Percentiles rank a stretch among this genome's conserved stretches.
Conservation (phyloP, 2,888 invertebrate genomes). For the Phasia obesa region DNA sequence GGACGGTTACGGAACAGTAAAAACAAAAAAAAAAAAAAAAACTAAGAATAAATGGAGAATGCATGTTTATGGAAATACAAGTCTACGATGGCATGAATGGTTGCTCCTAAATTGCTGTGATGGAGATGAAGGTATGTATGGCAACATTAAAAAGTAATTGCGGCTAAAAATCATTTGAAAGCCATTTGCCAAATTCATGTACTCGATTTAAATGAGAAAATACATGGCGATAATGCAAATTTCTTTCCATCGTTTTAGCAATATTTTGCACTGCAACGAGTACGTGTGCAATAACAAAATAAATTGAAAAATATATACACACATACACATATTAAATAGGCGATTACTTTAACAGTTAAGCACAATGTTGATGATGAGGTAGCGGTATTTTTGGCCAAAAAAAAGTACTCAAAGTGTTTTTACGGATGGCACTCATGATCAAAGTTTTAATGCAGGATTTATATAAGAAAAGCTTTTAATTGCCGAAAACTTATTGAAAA, state of each 20-base stretch:
- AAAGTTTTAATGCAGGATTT: no score
- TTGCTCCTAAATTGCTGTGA: slow-evolving; percentile 18
- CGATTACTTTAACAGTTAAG: slow-evolving; percentile 54
- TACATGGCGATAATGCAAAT: slow-evolving; percentile 46
- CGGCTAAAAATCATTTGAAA: slow-evolving; percentile 67
- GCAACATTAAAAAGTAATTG: slow-evolving; percentile 69
- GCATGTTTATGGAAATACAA: slow-evolving; percentile 23
- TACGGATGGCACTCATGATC: neutral
- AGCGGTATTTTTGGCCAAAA: neutral
- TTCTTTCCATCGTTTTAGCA: slow-evolving; percentile 36
- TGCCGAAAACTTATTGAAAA: no score
- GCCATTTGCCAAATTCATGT: slow-evolving; percentile 68
- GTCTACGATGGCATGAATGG: slow-evolving; percentile 3
- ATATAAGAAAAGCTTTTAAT: no score
- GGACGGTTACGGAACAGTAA: neutral
- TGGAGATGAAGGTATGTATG: slow-evolving; percentile 41
- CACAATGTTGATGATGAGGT: neutral
- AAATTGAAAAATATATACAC: slow-evolving; percentile 31
- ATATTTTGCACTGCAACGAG: slow-evolving; percentile 39
- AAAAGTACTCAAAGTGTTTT: neutral
- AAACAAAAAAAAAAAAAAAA: no score
- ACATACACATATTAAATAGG: slow-evolving; percentile 48
- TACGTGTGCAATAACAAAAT: slow-evolving; percentile 63
- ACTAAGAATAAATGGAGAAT: slow-evolving; percentile 33
- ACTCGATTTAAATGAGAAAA: slow-evolving; percentile 59